Conservation (phyloP, 2,113 vertebrate species). For the Fregata magnificens region DNA sequence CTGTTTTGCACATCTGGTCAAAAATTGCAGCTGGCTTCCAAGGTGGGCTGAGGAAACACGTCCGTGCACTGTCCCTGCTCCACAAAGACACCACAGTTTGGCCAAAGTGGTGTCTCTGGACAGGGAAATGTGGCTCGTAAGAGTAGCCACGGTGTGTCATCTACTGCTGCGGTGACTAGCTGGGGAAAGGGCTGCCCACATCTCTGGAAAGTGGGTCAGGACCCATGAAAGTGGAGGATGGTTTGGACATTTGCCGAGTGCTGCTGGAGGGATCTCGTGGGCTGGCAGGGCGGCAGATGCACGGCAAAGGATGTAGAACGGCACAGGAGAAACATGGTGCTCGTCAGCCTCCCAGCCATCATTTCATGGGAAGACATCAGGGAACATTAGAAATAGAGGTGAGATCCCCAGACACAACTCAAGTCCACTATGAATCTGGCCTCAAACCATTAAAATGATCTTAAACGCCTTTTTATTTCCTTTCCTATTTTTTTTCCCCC, state of each 20-base stretch:
- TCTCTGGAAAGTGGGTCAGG: background rate
- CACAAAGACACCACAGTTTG: background rate
- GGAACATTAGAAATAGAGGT: background rate
- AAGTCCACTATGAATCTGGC: background rate
- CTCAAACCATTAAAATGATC: conserved; percentile 25
- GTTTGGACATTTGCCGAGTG: background rate
- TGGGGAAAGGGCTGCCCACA: background rate
- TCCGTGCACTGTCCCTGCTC: background rate
- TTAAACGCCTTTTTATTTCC: conserved; percentile 51
- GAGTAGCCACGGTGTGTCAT: background rate
- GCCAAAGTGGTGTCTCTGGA: background rate
- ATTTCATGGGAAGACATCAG: background rate
- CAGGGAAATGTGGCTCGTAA: background rate
- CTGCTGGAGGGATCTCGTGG: background rate
- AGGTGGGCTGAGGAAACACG: background rate
- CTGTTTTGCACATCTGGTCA: background rate
- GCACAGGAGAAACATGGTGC: background rate
- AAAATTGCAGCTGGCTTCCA: background rate
- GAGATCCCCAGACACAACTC: background rate
- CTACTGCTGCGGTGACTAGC: background rate
- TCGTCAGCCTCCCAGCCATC: background rate
- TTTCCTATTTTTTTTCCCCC: background rate
- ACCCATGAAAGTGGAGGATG: background rate
- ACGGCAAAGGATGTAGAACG: background rate
- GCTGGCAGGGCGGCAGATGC: background rate